Evolutionary conservation across 1,140 invertebrate genomes (phyloP).

Genomic region (Leptinotarsa undecemlineata): DNA sequence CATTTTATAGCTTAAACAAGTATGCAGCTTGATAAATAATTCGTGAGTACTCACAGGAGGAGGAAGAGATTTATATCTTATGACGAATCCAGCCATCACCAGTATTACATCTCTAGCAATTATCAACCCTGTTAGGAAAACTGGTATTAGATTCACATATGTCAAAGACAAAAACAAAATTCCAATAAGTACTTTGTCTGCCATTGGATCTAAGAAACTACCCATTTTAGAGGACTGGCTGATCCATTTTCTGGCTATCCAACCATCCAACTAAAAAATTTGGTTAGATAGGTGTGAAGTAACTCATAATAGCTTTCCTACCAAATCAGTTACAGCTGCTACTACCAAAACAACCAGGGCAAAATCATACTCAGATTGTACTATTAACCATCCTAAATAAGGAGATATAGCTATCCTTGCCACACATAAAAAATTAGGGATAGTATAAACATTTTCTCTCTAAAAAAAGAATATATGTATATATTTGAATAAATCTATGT

Average conservation of each 20-base stretch:
- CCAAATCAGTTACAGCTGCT: conserved; percentile 84
- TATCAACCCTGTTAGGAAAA: conserved; percentile 82
- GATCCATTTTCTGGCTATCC: conserved; percentile 90
- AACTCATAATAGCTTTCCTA: conserved; percentile 54
- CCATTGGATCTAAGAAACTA: conserved; percentile 94
- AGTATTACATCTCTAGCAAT: conserved; percentile 82
- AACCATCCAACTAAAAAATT: conserved; percentile 85
- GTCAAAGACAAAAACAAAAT: conserved; percentile 87
- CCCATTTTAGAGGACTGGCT: conserved; percentile 90
- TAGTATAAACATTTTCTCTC: conserved; percentile 89
- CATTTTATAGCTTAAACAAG: neutral
- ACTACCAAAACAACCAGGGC: conserved; percentile 75
- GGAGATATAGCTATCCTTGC: conserved; percentile 83
- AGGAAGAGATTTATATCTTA: conserved; percentile 87
- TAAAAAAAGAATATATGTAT: conserved; percentile 54
- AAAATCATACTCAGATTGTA: conserved; percentile 73
- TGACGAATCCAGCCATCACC: conserved; percentile 80
- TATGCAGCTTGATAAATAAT: neutral
- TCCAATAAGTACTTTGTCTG: conserved; percentile 93
- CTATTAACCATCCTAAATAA: conserved; percentile 77
- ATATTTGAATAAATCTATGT: neutral
- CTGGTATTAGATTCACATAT: conserved; percentile 82
- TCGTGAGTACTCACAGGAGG: conserved; percentile 71
- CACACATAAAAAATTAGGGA: conserved; percentile 89
- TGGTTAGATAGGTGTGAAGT: neutral